Evolutionary conservation across 2,113 vertebrate genomes (phyloP).

Genomic region (Scolopax mira): DNA sequence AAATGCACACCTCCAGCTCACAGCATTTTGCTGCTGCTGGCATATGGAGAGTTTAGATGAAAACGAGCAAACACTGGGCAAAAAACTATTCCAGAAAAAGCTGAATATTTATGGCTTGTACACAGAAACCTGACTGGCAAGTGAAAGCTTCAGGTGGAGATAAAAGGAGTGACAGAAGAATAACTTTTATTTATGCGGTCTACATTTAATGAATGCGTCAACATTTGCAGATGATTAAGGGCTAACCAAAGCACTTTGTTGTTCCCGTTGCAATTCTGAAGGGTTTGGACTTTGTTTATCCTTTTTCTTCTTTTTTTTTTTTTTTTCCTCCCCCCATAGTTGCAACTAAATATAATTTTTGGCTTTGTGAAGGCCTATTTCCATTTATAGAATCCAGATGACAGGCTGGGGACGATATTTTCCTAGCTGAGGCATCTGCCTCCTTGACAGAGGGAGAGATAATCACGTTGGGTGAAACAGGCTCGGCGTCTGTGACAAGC

Average conservation of each 20-base stretch:
- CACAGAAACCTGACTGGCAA: slow-evolving; percentile 5
- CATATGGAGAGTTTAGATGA: neutral
- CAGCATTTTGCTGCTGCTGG: neutral
- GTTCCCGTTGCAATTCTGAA: neutral
- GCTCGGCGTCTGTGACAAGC: slow-evolving; percentile 8
- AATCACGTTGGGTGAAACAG: slow-evolving; percentile 21
- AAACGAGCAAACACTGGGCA: neutral
- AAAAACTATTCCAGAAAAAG: slow-evolving; percentile 20
- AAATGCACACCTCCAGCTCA: neutral
- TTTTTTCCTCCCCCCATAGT: neutral
- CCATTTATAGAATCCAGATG: slow-evolving; percentile 59
- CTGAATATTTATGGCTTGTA: slow-evolving; percentile 10
- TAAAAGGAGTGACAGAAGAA: slow-evolving; percentile 30
- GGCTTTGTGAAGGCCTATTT: slow-evolving; percentile 24
- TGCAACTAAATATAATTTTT: slow-evolving; percentile 43
- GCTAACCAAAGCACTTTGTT: slow-evolving; percentile 11
- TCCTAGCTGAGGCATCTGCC: slow-evolving; percentile 45
- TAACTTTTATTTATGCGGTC: slow-evolving; percentile 2
- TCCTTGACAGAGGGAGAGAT: slow-evolving; percentile 43
- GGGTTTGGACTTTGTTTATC: neutral
- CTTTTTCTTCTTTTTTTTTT: neutral
- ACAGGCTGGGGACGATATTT: slow-evolving; percentile 41
- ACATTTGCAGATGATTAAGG: neutral
- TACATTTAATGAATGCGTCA: neutral
- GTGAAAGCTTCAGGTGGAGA: slow-evolving; percentile 8